A percentile compares a stretch with the other conserved stretches of the same genome.
phyloP scores from a whole-genome alignment of 2,888 invertebrate genomes.

The Lobophora halterata region DNA sequence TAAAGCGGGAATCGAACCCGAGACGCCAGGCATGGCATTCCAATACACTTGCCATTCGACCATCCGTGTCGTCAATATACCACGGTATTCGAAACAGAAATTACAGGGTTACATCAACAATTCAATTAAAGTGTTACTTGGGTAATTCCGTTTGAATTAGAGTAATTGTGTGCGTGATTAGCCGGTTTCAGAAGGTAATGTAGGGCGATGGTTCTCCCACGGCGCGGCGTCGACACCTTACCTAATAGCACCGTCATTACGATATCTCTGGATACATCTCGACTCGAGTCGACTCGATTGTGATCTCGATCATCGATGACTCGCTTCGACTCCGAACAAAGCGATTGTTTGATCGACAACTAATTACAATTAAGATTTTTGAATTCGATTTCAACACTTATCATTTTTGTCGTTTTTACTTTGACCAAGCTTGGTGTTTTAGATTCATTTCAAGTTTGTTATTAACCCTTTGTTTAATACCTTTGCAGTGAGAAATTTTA shows the following conservation, averaged over 20 bases:
- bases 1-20: no score
- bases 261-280: slow-evolving; percentile 72
- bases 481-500: no score
- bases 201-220: slow-evolving; percentile 73
- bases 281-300: slow-evolving; percentile 46
- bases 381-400: slow-evolving; percentile 31
- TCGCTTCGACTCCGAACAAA: slow-evolving; percentile 56
- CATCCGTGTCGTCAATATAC: no score
- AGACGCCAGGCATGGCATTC: no score
- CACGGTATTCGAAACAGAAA: slow-evolving; percentile 45
- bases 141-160: slow-evolving; percentile 70
- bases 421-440: no score
- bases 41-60: no score
- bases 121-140: slow-evolving; percentile 74
- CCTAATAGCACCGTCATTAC: slow-evolving; percentile 71
- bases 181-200: slow-evolving; percentile 55
- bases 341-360: slow-evolving; percentile 51
- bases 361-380: slow-evolving; percentile 30
- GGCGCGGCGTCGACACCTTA: slow-evolving; percentile 62
- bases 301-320: slow-evolving; percentile 62
- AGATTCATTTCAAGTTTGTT: no score
- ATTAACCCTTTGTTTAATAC: no score
- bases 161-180: slow-evolving; percentile 74
- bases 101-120: slow-evolving; percentile 59
- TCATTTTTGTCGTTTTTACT: no score